Conservation (phyloP, 2,888 invertebrate species). For the Rhingia rostrata region DNA sequence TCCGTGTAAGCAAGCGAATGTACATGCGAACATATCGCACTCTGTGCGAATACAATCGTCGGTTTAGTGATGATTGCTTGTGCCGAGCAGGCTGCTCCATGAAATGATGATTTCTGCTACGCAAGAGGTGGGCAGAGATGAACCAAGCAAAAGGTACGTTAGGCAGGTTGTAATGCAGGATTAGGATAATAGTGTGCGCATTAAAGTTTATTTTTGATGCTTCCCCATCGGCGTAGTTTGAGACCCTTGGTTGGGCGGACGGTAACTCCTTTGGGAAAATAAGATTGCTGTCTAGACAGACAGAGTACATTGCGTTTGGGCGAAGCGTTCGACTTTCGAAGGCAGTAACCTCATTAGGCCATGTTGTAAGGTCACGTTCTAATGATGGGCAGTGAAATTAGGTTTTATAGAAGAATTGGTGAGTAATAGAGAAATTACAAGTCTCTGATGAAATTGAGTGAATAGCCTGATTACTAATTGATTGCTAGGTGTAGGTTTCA, state of each 20-base stretch:
- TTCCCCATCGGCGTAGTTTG: slow-evolving; percentile 1
- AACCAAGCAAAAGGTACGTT: slow-evolving; percentile 5
- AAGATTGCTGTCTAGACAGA: not conserved
- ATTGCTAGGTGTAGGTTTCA: not conserved
- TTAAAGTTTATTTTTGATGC: slow-evolving; percentile 19
- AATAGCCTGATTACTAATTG: not conserved
- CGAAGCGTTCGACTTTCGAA: not conserved
- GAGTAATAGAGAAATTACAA: not conserved
- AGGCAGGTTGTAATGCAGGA: slow-evolving; percentile 21
- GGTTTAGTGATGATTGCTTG: slow-evolving; percentile 48
- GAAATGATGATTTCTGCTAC: slow-evolving; percentile 30
- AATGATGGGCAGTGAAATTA: not conserved
- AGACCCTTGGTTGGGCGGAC: not conserved
- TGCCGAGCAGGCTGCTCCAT: slow-evolving; percentile 22
- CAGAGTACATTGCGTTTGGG: too few relatives aligned
- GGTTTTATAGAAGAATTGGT: not conserved
- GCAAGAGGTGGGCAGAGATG: not conserved
- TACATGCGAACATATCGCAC: slow-evolving; percentile 54
- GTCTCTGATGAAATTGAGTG: not conserved
- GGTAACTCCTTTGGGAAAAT: not conserved
- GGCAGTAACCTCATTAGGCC: slow-evolving; percentile 16
- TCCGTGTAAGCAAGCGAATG: slow-evolving; percentile 6
- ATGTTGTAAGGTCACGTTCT: not conserved
- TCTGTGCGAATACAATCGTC: slow-evolving; percentile 17
- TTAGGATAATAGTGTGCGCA: slow-evolving; percentile 28